Evolutionary conservation across 92 coral and sea anemone species (phyloP).

Genomic region (Porites lobata): DNA sequence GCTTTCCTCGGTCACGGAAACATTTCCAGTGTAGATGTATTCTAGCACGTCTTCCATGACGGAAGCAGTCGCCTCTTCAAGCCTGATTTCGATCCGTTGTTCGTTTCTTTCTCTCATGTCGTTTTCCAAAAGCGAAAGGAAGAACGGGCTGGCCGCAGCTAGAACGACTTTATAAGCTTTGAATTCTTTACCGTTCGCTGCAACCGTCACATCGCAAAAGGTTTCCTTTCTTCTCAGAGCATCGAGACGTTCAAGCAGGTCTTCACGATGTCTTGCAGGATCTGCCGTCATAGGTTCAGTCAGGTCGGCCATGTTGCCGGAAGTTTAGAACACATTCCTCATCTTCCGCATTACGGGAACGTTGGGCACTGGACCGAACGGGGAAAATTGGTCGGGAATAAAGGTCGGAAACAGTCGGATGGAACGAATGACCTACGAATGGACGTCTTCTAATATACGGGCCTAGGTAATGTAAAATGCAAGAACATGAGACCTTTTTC

Average conservation of each 20-base stretch:
- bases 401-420: no score
- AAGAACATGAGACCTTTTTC: no score
- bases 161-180: constrained; percentile 66
- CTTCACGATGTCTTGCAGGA: constrained; percentile 13
- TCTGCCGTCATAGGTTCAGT: neutral
- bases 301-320: no score
- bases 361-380: no score
- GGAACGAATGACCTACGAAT: no score
- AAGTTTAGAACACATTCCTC: no score
- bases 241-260: constrained; percentile 10
- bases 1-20: constrained; percentile 59
- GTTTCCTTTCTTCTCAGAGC: constrained; percentile 9
- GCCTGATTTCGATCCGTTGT: constrained; percentile 39
- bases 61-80: constrained; percentile 62
- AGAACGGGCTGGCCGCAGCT: constrained; percentile 74
- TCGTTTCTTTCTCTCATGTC: constrained; percentile 77
- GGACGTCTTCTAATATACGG: no score
- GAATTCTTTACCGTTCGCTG: constrained; percentile 11
- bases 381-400: no score
- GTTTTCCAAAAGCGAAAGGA: constrained; percentile 67
- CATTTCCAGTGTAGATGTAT: constrained; percentile 83
- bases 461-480: no score
- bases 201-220: constrained; percentile 28
- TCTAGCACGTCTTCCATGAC: constrained; percentile 62
- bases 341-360: no score